phyloP scores from a whole-genome alignment of 2,113 vertebrate species.

The Ctenodactylus gundi region DNA sequence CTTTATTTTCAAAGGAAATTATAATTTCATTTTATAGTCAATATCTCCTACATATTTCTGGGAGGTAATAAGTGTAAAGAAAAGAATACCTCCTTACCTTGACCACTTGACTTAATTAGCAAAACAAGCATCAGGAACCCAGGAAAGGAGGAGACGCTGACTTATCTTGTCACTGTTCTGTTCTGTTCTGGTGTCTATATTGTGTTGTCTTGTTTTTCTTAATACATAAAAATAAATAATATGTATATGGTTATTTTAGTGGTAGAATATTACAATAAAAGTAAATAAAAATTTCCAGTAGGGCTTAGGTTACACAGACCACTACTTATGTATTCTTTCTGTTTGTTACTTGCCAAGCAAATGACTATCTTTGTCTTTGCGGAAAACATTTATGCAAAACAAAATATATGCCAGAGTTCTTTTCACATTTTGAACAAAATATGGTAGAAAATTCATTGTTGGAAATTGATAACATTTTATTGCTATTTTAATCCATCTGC shows the following conservation, averaged over 20 bases:
- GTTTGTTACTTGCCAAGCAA: background rate
- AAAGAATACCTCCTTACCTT: background rate
- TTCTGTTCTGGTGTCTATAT: background rate
- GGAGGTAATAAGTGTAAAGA: background rate
- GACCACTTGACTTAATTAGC: background rate
- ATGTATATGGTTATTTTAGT: background rate
- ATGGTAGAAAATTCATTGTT: background rate
- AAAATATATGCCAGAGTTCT: background rate
- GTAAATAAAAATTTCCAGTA: background rate
- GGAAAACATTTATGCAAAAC: background rate
- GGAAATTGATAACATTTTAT: background rate
- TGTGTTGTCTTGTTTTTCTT: background rate
- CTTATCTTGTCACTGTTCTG: background rate
- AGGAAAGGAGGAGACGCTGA: background rate
- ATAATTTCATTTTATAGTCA: background rate
- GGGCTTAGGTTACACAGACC: background rate
- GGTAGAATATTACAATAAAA: background rate
- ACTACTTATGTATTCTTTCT: background rate
- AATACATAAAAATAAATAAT: background rate
- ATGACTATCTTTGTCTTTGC: background rate
- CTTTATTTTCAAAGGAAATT: background rate
- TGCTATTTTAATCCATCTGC: background rate
- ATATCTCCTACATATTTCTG: background rate
- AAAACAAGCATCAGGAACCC: background rate
- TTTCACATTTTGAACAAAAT: background rate